Conservation (phyloP, 2,113 vertebrate genomes). For the Pholis gunnellus region DNA sequence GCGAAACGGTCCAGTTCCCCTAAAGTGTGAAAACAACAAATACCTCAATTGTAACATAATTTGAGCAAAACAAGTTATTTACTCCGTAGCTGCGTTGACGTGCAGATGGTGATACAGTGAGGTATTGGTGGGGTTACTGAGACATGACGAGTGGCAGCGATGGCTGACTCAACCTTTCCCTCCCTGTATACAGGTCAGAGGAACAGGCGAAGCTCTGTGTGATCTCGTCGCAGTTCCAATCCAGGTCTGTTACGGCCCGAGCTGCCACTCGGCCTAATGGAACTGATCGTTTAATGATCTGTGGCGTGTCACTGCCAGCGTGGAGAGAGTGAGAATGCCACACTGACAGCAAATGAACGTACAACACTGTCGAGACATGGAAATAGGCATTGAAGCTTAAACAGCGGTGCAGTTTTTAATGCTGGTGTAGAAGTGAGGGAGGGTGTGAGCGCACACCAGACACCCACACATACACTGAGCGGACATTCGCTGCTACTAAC, state of each 20-base stretch:
- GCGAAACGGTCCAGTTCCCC: not conserved
- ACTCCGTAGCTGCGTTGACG: conserved; percentile 43
- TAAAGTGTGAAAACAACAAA: not conserved
- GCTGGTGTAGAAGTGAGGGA: conserved; percentile 22
- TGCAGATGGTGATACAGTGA: conserved; percentile 63
- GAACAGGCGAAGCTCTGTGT: conserved; percentile 76
- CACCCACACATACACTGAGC: not conserved
- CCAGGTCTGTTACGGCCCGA: conserved; percentile 38
- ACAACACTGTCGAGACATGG: conserved; percentile 61
- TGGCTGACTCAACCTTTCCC: conserved; percentile 76
- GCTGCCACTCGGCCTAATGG: conserved; percentile 57
- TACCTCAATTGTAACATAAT: not conserved
- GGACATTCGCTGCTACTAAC: not conserved
- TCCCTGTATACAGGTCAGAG: conserved; percentile 41
- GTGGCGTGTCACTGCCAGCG: conserved; percentile 55
- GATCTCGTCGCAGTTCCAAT: conserved; percentile 20
- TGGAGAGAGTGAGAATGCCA: conserved; percentile 39
- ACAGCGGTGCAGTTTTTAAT: conserved; percentile 2
- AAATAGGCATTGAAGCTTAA: conserved; percentile 44
- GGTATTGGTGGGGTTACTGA: conserved; percentile 47
- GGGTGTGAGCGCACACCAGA: conserved; percentile 4
- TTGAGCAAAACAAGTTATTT: conserved; percentile 37
- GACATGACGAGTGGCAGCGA: conserved; percentile 64
- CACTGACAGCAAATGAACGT: conserved; percentile 42
- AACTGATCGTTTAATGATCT: conserved; percentile 71